phyloP scores from a whole-genome alignment of 2,113 vertebrate genomes.

The Panthera leo region DNA sequence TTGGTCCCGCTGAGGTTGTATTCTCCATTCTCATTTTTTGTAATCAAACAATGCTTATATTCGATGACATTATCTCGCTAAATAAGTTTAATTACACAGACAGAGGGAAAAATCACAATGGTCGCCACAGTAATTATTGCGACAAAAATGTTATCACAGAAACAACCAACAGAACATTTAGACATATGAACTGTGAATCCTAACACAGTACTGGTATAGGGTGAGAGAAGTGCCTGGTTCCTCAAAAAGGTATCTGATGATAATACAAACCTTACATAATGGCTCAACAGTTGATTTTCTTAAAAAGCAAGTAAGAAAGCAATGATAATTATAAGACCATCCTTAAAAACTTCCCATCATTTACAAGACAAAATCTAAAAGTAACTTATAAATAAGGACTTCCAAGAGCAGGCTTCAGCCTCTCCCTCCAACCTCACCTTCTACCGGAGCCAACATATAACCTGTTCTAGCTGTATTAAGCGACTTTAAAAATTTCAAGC shows the following conservation, averaged over 20 bases:
- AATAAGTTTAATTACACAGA: conserved; percentile 69
- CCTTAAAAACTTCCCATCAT: neutral
- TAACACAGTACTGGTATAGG: neutral
- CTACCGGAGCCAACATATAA: neutral
- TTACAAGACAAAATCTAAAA: conserved; percentile 38
- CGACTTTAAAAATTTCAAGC: neutral
- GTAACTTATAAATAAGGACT: neutral
- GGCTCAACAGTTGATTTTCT: neutral
- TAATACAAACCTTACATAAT: neutral
- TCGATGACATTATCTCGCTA: conserved; percentile 89
- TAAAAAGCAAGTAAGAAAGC: conserved; percentile 13
- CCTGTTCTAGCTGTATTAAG: neutral
- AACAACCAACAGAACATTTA: conserved; percentile 20
- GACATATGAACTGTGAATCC: neutral
- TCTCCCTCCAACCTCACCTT: neutral
- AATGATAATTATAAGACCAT: neutral
- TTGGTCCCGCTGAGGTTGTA: conserved; percentile 94
- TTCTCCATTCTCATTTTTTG: conserved; percentile 90
- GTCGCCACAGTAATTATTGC: conserved; percentile 6
- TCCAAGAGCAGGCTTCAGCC: neutral
- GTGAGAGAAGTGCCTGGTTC: neutral
- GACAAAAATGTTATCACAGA: conserved; percentile 15
- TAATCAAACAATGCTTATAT: conserved; percentile 96
- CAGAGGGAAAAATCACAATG: conserved; percentile 28
- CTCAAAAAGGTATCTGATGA: neutral